Percentiles rank a stretch among this genome's conserved stretches.
These are phyloP conservation scores for Lophotis ruficrista DNA, from an alignment of 2,113 vertebrate species.

Conservation along the genomic window DNA sequence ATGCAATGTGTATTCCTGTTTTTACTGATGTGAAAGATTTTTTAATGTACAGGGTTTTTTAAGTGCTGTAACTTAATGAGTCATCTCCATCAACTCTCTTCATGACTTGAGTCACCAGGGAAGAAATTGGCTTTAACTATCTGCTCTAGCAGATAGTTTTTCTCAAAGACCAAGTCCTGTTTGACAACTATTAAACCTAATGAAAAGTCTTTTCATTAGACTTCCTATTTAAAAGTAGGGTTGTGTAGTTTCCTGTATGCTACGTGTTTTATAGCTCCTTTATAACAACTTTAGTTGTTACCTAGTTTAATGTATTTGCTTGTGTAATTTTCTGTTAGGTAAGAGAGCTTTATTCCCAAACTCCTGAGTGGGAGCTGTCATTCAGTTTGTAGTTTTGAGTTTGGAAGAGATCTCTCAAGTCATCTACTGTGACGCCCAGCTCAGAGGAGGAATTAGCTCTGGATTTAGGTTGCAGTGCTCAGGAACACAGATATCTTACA, in stretches of 20 bases:
- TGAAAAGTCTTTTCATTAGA: neutral
- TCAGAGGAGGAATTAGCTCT: neutral
- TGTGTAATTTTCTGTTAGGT: neutral
- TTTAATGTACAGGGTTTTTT: neutral
- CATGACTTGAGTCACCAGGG: neutral
- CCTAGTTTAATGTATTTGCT: neutral
- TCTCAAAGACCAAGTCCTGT: neutral
- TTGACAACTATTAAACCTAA: neutral
- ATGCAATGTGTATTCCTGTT: neutral
- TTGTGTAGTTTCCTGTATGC: neutral
- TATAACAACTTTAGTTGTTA: neutral
- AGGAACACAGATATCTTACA: neutral
- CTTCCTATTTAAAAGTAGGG: neutral
- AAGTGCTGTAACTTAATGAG: neutral
- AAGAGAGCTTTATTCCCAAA: neutral
- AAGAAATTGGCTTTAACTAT: neutral
- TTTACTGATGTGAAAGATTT: neutral
- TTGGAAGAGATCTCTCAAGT: neutral
- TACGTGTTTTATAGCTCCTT: neutral
- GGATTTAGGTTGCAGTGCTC: neutral
- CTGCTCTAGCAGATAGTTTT: neutral
- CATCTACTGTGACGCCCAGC: too few species aligned
- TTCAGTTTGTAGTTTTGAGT: neutral
- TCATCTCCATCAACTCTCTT: neutral
- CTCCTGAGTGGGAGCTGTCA: rapidly evolving